Evolutionary conservation across 2,888 invertebrate species (phyloP).

Genomic region (Acleris cristana): DNA sequence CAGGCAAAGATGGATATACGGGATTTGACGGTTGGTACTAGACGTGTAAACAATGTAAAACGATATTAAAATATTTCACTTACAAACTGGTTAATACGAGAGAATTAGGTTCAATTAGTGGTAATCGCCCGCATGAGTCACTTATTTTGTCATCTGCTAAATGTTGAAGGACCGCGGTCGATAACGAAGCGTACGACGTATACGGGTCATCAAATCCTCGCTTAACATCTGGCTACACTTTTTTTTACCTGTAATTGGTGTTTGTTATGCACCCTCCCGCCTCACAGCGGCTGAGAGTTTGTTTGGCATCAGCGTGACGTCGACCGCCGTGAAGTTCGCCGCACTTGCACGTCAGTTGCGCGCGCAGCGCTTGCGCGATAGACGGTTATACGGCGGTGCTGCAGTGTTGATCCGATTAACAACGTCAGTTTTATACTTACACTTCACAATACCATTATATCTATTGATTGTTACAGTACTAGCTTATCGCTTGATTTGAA

Average conservation of each 20-base stretch:
- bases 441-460: conserved; percentile 44
- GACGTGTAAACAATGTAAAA: too few species aligned
- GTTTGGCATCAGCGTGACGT: conserved; percentile 54
- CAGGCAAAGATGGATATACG: too few species aligned
- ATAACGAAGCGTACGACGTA: conserved; percentile 6
- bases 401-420: conserved; percentile 83
- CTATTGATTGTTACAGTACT: conserved; percentile 40
- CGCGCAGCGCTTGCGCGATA: conserved; percentile 82
- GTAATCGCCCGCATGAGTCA: conserved; percentile 32
- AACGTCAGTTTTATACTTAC: conserved; percentile 77
- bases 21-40: too few species aligned
- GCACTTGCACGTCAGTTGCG: conserved; percentile 78
- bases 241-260: conserved; percentile 29
- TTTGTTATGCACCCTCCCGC: conserved; percentile 53
- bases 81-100: background rate
- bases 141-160: conserved; percentile 28
- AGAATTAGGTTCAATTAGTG: conserved; percentile 28
- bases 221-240: conserved; percentile 27
- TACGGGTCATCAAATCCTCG: conserved; percentile 21
- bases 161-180: conserved; percentile 11
- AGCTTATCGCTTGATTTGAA: conserved; percentile 65
- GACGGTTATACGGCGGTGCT: conserved; percentile 83
- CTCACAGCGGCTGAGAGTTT: conserved; percentile 39
- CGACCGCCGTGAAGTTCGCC: conserved; percentile 71
- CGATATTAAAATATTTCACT: too few species aligned